A percentile compares a stretch with the other conserved stretches of the same genome.
phyloP scores from a whole-genome alignment of 2,888 invertebrate species.

The Erpobdella octoculata region DNA sequence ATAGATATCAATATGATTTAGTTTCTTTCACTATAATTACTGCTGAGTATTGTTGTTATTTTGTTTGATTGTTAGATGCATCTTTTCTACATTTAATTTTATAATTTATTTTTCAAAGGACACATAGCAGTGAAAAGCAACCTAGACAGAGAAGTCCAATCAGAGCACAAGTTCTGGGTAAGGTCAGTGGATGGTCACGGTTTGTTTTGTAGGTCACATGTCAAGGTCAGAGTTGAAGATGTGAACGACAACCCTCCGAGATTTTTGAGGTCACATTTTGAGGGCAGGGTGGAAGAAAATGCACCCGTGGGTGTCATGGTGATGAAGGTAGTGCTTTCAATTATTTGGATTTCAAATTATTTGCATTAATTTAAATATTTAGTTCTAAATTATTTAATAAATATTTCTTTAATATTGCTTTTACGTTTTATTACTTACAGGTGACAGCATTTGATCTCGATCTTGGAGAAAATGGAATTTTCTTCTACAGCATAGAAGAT shows the following conservation, averaged over 20 bases:
- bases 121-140: not conserved
- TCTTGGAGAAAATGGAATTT: not conserved
- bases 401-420: not conserved
- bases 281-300: not conserved
- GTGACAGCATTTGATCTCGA: not conserved
- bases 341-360: too few relatives aligned
- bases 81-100: too few relatives aligned
- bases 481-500: not conserved
- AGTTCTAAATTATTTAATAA: not conserved
- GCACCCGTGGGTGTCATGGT: not conserved
- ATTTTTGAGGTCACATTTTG: not conserved
- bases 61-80: too few relatives aligned
- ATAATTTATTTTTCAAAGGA: not conserved
- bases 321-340: too few relatives aligned
- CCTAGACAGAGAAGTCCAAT: not conserved
- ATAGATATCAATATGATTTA: too few relatives aligned
- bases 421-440: not conserved
- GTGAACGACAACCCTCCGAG: not conserved
- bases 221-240: not conserved
- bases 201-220: not conserved
- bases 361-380: not conserved
- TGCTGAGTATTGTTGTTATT: too few relatives aligned
- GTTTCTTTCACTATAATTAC: too few relatives aligned
- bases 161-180: not conserved
- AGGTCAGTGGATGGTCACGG: not conserved